Evolutionary conservation across 2,888 invertebrate genomes (phyloP).

Genomic region (Megastigmus dorsalis): DNA sequence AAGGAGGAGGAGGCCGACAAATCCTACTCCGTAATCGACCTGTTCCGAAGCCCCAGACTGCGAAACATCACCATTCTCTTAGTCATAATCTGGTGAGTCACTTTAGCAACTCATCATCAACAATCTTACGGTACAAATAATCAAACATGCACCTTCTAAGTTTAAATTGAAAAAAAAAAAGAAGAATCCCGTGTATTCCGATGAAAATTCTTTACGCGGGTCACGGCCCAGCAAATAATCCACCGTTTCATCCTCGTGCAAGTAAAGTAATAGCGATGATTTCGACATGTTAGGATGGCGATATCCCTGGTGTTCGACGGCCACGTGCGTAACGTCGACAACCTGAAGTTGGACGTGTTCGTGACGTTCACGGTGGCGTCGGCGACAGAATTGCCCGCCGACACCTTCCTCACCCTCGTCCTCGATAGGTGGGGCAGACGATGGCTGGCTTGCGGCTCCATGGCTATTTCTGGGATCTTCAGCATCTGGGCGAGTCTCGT

Average conservation of each 20-base stretch:
- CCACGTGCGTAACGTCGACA: constrained; percentile 91
- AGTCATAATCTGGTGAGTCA: constrained; percentile 84
- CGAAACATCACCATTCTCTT: constrained; percentile 85
- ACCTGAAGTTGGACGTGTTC: constrained; percentile 88
- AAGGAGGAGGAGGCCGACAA: constrained; percentile 83
- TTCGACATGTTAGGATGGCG: constrained; percentile 82
- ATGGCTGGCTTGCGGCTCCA: constrained; percentile 89
- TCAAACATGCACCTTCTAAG: no score
- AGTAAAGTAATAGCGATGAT: constrained; percentile 7
- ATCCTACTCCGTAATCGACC: constrained; percentile 86
- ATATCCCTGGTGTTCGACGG: constrained; percentile 88
- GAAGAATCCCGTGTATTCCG: no score
- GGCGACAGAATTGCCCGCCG: constrained; percentile 89
- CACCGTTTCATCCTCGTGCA: no score
- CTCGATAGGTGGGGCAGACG: constrained; percentile 88
- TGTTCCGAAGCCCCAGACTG: constrained; percentile 86
- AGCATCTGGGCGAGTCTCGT: constrained; percentile 86
- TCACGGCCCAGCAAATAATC: no score
- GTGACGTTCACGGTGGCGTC: constrained; percentile 89
- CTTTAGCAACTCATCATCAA: no score
- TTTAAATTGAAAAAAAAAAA: not conserved
- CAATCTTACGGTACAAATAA: no score
- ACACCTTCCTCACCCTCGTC: constrained; percentile 85
- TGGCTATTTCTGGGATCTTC: constrained; percentile 87
- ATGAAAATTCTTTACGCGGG: no score